Evolutionary conservation across 2,113 vertebrate species (phyloP).

Genomic region (Sapayoa aenigma): DNA sequence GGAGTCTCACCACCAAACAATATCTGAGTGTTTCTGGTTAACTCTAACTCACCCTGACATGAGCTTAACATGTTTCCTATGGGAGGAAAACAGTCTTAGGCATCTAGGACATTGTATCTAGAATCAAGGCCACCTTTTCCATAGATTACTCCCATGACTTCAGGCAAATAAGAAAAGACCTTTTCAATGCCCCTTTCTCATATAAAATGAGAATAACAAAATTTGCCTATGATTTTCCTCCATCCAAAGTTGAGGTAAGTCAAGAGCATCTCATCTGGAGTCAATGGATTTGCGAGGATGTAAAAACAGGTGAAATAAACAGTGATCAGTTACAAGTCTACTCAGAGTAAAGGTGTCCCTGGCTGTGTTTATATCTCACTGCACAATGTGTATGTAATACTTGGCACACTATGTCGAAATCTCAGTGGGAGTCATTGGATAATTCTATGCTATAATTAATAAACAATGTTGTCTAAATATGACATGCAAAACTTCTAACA

Average conservation of each 20-base stretch:
- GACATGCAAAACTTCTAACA: not conserved
- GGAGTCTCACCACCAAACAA: not conserved
- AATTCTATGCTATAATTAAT: not conserved
- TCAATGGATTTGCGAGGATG: not conserved
- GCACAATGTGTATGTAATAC: not conserved
- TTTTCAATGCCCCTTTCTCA: not conserved
- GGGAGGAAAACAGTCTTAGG: not conserved
- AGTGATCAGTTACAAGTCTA: not conserved
- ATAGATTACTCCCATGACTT: not conserved
- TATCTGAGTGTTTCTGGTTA: not conserved
- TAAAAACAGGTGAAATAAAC: not conserved
- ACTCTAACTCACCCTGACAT: not conserved
- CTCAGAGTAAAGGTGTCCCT: not conserved
- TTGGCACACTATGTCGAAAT: not conserved
- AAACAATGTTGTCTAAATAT: not conserved
- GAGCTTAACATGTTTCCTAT: accelerated
- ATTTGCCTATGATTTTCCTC: not conserved
- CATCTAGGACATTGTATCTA: not conserved
- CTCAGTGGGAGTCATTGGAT: not conserved
- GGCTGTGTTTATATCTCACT: not conserved
- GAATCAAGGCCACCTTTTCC: not conserved
- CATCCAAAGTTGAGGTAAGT: not conserved
- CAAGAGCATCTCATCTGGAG: not conserved
- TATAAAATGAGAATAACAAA: not conserved
- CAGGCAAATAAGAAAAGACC: not conserved